A percentile compares a stretch with the other conserved stretches of the same genome.
Conservation (phyloP, 2,888 invertebrate genomes). For the Nebria salina region DNA sequence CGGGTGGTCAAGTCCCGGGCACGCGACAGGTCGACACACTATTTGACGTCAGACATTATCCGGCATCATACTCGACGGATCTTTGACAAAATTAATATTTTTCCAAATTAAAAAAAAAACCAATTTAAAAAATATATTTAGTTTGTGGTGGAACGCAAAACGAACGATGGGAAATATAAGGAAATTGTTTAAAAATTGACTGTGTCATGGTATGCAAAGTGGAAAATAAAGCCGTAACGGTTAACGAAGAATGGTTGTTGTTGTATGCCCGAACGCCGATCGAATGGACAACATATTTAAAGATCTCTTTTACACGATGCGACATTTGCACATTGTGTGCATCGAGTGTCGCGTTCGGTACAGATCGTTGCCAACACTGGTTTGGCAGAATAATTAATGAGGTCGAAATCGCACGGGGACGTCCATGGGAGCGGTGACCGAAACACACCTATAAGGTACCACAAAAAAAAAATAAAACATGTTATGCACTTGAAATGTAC, state of each 20-base stretch:
- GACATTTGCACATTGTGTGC: constrained; percentile 40
- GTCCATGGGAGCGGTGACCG: constrained; percentile 25
- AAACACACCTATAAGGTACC: constrained; percentile 24
- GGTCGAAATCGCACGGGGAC: constrained; percentile 33
- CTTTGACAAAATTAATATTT: not conserved
- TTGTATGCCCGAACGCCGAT: not conserved
- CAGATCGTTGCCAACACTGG: constrained; percentile 38
- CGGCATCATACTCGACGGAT: not conserved
- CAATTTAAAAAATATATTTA: too few species aligned
- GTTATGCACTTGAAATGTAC: too few species aligned
- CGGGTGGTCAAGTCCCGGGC: constrained; percentile 46
- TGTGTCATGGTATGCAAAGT: not conserved
- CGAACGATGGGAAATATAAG: not conserved
- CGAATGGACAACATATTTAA: constrained; percentile 20
- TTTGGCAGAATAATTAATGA: constrained; percentile 44
- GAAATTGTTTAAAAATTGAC: not conserved
- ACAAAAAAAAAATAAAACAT: not conserved
- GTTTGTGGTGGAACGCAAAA: too few species aligned
- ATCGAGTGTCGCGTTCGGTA: constrained; percentile 26
- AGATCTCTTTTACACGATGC: constrained; percentile 28
- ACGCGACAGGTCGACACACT: constrained; percentile 54
- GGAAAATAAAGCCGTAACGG: constrained; percentile 11
- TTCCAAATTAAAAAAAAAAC: too few species aligned
- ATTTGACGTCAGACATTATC: constrained; percentile 15
- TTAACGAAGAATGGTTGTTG: constrained; percentile 9